Percentiles rank a stretch among this genome's conserved stretches.
phyloP scores from a whole-genome alignment of 2,113 vertebrate genomes.

The Ammospiza caudacuta region DNA sequence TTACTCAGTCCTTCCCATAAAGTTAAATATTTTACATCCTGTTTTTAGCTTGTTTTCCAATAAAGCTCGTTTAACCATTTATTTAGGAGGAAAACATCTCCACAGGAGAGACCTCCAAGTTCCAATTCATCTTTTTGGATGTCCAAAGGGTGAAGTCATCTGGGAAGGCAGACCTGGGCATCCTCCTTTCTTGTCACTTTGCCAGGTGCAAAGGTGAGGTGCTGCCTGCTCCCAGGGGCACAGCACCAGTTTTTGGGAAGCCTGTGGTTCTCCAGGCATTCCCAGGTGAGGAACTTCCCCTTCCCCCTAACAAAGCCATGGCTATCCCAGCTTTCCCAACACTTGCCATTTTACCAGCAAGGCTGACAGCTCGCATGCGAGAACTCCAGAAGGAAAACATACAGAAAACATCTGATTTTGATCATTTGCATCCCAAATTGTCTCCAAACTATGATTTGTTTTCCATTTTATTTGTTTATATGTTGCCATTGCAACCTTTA shows the following conservation, averaged over 20 bases:
- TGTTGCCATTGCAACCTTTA: neutral
- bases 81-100: neutral
- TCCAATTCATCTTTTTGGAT: neutral
- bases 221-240: neutral
- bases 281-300: neutral
- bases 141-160: neutral
- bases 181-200: neutral
- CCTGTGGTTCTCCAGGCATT: neutral
- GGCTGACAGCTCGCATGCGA: neutral
- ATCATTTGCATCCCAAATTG: neutral
- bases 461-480: neutral
- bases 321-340: neutral
- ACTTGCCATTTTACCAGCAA: neutral
- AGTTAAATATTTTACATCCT: neutral
- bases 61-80: neutral
- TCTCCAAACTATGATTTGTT: neutral
- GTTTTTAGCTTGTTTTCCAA: neutral
- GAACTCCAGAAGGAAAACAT: neutral
- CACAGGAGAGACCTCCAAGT: neutral
- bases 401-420: conserved; percentile 1
- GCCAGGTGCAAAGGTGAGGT: neutral
- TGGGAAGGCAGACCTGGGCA: neutral
- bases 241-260: neutral
- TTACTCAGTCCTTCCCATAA: neutral
- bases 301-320: rapidly evolving